These are phyloP conservation scores for Eristalinus aeneus DNA, from an alignment of 2,888 invertebrate species.

Conservation along the genomic window DNA sequence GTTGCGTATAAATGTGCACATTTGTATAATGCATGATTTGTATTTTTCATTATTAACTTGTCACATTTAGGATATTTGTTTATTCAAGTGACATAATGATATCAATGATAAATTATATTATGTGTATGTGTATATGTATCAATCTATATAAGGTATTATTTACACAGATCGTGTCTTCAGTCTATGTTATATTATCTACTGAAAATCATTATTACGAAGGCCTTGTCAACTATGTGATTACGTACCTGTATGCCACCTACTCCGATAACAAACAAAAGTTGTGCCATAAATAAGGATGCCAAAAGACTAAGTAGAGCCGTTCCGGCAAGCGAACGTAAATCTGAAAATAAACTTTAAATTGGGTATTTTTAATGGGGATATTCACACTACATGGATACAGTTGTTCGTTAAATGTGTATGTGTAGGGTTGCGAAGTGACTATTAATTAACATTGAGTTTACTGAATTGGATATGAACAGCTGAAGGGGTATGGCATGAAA, in stretches of 20 bases:
- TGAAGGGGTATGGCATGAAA: background rate
- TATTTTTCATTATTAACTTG: conserved; percentile 24
- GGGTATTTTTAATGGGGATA: conserved; percentile 47
- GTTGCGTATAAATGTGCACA: background rate
- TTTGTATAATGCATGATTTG: background rate
- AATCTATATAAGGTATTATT: no score
- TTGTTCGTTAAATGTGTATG: conserved; percentile 25
- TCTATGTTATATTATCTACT: conserved; percentile 8
- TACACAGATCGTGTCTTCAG: background rate
- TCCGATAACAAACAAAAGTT: conserved; percentile 85
- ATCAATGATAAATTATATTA: conserved; percentile 27
- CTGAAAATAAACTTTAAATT: conserved; percentile 84
- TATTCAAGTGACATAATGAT: conserved; percentile 9
- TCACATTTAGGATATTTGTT: background rate
- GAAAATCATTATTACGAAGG: conserved; percentile 24
- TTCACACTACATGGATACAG: conserved; percentile 36
- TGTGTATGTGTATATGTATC: background rate
- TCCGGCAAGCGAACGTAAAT: conserved; percentile 85
- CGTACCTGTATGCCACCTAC: conserved; percentile 85
- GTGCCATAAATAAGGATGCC: conserved; percentile 86
- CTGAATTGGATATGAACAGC: conserved; percentile 18
- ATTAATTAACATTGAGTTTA: conserved; percentile 53
- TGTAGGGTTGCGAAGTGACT: conserved; percentile 23
- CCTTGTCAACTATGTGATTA: conserved; percentile 41
- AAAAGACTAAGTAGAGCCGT: conserved; percentile 86